phyloP scores from a whole-genome alignment of 2,113 vertebrate genomes.

The Collichthys lucidus region DNA sequence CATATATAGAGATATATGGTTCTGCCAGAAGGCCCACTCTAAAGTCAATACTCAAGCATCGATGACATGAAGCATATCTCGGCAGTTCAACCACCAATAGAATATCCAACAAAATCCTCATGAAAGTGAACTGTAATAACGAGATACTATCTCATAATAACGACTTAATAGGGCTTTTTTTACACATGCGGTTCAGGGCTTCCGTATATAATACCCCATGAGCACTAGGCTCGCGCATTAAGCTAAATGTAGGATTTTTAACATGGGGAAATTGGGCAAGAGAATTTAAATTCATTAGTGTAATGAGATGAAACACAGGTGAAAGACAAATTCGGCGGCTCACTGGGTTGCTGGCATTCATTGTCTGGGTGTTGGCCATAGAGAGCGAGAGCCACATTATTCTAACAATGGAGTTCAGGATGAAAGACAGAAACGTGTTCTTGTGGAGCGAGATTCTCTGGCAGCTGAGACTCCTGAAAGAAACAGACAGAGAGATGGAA shows the following conservation, averaged over 20 bases:
- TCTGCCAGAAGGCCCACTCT: too few species aligned
- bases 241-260: not conserved
- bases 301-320: not conserved
- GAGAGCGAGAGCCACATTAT: slow-evolving; percentile 77
- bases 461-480: slow-evolving; percentile 84
- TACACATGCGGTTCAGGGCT: too few species aligned
- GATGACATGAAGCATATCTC: too few species aligned
- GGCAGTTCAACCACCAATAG: too few species aligned
- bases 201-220: not conserved
- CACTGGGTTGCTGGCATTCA: slow-evolving; percentile 73
- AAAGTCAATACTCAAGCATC: too few species aligned
- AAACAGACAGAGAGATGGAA: not conserved
- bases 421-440: slow-evolving; percentile 87
- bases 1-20: too few species aligned
- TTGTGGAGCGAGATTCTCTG: slow-evolving; percentile 88
- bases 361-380: slow-evolving; percentile 47
- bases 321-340: slow-evolving; percentile 43
- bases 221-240: not conserved
- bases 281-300: not conserved
- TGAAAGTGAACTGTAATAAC: too few species aligned
- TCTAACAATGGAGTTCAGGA: slow-evolving; percentile 84
- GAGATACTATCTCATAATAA: too few species aligned
- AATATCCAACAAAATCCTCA: too few species aligned
- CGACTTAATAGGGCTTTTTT: too few species aligned
- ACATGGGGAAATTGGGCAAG: not conserved